Evolutionary conservation across 2,888 invertebrate genomes (phyloP), one percentile per base, ranked within the genome.

Genomic region (Metalampra italica): DNA sequence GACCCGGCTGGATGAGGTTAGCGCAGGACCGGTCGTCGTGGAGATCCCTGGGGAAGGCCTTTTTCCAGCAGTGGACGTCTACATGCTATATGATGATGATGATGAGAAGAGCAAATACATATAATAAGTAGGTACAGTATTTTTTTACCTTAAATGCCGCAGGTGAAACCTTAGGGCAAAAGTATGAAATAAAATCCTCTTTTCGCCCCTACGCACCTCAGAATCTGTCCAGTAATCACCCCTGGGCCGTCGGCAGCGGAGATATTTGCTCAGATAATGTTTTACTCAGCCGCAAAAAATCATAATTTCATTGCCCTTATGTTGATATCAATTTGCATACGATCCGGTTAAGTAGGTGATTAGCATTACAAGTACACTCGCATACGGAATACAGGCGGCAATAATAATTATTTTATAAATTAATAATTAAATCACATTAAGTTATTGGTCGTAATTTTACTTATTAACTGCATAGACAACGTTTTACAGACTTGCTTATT

Each of bases 211-310:
- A 9, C 14, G 14, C 39, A 5, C 14, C 3, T 15, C 39, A 39
- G 13, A 14, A 7, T 7, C 37, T 8, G 45, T 62, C 59, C 62
- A 52, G 43, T 43, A 52, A 63, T 58, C 56, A 45, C 50, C 47
- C 22, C 45, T 32, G 50, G n/a, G 62, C 68, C 61, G 53, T 30
- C 48, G 62, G 67, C 66, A 47, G 41, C 32, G 52, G 47, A 66
- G 74, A 78, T 78, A 60, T 72, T 70, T 73, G 62, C 59, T 60
- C 64, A 54, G 74, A 76, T 77, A 76, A 66, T 69, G 63, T 62
- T 62, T 63, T 66, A 62, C 58, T 66, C 57, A 59, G 57, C 59
- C 56, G 62, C 55, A 69, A 75, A 78, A 76, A 73, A 67, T 61
- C 60, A 59, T 62, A 60, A 64, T 68, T 67, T 60, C 59, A 59